phyloP scores from a whole-genome alignment of 1,140 invertebrate species.

The Megalopta genalis region DNA sequence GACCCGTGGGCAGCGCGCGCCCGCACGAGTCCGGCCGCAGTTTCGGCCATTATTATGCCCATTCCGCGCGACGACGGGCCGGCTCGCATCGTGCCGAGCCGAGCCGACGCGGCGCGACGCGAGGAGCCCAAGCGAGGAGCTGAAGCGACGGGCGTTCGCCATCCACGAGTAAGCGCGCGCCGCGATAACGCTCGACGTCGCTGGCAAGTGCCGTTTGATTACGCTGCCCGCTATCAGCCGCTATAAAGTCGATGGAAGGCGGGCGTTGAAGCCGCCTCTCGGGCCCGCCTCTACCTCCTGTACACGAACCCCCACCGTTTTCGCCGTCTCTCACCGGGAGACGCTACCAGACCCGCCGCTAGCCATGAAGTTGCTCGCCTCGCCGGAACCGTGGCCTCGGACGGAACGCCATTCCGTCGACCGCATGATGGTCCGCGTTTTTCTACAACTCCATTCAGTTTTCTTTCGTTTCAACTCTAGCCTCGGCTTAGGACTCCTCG shows the following conservation, averaged over 20 bases:
- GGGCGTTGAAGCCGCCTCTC: slow-evolving; percentile 74
- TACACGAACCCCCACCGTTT: slow-evolving; percentile 60
- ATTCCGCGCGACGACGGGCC: slow-evolving; percentile 21
- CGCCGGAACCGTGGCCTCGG: slow-evolving; percentile 14
- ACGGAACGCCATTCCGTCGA: slow-evolving; percentile 50
- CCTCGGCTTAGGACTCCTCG: too few relatives aligned
- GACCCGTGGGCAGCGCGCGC: not conserved
- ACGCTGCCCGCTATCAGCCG: slow-evolving; percentile 68
- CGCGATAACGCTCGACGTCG: slow-evolving; percentile 49
- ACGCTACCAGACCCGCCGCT: slow-evolving; percentile 59
- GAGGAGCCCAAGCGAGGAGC: too few relatives aligned
- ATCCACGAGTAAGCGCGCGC: slow-evolving; percentile 7
- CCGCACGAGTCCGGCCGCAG: slow-evolving; percentile 5
- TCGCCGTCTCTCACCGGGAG: slow-evolving; percentile 46
- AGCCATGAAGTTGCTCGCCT: slow-evolving; percentile 51
- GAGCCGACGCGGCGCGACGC: not conserved
- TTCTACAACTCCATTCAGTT: slow-evolving; percentile 11
- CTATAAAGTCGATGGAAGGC: slow-evolving; percentile 73
- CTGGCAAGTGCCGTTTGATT: slow-evolving; percentile 70
- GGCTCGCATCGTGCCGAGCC: too few relatives aligned
- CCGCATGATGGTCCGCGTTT: not conserved
- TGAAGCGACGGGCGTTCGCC: not conserved
- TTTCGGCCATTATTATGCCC: slow-evolving; percentile 45
- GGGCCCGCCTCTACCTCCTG: slow-evolving; percentile 73
- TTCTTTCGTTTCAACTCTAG: not conserved